phyloP scores from a whole-genome alignment of 2,797 vertebrate species.

The Parotocinclus haroldoi region DNA sequence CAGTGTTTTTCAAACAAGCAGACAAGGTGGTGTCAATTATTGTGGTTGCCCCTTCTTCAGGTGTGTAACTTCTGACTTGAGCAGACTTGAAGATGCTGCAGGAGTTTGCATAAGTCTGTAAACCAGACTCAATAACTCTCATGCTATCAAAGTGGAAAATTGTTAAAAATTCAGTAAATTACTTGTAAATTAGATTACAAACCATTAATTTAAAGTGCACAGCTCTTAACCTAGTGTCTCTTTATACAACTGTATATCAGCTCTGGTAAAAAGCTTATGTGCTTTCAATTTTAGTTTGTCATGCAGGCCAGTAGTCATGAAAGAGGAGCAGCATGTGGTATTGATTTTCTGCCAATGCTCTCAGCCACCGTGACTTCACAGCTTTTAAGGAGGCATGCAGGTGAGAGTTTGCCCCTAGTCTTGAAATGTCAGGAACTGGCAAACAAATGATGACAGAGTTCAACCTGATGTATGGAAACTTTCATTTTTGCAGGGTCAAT shows the following conservation, averaged over 20 bases:
- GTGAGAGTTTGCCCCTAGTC: slow-evolving; percentile 28
- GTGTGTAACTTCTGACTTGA: no score
- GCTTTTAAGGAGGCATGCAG: slow-evolving; percentile 48
- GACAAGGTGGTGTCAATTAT: no score
- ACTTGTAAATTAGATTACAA: no score
- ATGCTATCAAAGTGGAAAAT: no score
- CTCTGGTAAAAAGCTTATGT: slow-evolving; percentile 48
- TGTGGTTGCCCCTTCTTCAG: no score
- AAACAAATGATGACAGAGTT: neutral
- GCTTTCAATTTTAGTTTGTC: slow-evolving; percentile 66
- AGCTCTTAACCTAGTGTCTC: slow-evolving; percentile 25
- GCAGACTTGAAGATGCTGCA: no score
- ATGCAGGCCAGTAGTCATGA: slow-evolving; percentile 59
- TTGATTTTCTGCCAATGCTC: slow-evolving; percentile 68
- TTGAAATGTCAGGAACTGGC: slow-evolving; percentile 17
- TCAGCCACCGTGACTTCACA: slow-evolving; percentile 59
- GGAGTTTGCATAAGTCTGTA: no score
- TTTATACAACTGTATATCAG: slow-evolving; percentile 39
- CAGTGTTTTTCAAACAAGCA: no score
- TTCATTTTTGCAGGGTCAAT: slow-evolving; percentile 15
- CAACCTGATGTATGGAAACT: neutral
- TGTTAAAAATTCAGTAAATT: no score
- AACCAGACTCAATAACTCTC: no score
- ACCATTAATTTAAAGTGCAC: neutral
- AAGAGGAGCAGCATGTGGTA: slow-evolving; percentile 63